Percentiles rank a stretch among this genome's conserved stretches.
Conservation (phyloP, 2,113 vertebrate genomes). For the Suricata suricatta region DNA sequence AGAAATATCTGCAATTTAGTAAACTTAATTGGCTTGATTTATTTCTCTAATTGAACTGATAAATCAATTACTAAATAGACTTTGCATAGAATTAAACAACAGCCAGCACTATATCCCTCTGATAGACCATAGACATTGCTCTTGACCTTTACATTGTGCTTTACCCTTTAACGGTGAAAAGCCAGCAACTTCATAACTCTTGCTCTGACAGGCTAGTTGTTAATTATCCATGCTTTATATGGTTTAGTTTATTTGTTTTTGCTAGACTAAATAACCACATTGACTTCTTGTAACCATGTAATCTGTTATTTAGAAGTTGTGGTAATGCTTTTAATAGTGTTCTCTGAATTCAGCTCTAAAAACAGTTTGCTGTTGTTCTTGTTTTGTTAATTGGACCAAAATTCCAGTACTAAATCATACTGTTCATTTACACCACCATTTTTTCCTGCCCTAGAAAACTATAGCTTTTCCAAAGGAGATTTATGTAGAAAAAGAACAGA, state of each 20-base stretch:
- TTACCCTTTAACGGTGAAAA: neutral
- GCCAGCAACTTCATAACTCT: neutral
- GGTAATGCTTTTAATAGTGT: neutral
- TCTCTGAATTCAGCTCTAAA: neutral
- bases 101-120: neutral
- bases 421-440: neutral
- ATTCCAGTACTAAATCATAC: neutral
- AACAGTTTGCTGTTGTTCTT: neutral
- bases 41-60: neutral
- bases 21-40: neutral
- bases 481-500: neutral
- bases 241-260: neutral
- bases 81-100: neutral
- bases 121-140: neutral
- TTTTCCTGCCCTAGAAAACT: neutral
- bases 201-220: neutral
- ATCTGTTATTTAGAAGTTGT: constrained; percentile 17
- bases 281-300: neutral
- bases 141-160: neutral
- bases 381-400: neutral
- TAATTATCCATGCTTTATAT: neutral
- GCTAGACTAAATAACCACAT: neutral
- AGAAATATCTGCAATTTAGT: neutral
- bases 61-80: neutral
- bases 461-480: neutral